Conservation (phyloP, 2,113 vertebrate genomes). For the Ia io region DNA sequence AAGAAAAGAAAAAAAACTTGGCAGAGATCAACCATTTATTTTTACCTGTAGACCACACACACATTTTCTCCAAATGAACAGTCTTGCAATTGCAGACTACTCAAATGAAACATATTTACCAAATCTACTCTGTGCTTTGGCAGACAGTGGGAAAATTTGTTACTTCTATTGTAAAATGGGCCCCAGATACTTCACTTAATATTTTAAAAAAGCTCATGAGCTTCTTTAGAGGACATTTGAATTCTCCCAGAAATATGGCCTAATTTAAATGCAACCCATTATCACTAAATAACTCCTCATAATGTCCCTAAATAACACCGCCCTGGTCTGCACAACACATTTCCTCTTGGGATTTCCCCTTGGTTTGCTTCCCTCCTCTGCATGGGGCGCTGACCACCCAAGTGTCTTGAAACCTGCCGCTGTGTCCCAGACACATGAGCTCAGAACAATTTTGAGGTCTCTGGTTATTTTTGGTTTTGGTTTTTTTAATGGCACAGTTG, state of each 20-base stretch:
- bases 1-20: neutral
- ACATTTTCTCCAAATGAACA: neutral
- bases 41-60: neutral
- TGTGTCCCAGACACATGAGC: neutral
- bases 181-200: neutral
- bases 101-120: neutral
- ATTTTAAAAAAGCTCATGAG: neutral
- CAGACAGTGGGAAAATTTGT: neutral
- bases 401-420: neutral
- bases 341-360: neutral
- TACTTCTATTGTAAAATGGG: neutral
- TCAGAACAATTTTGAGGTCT: constrained; percentile 32
- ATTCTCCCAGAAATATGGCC: neutral
- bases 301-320: neutral
- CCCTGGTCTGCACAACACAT: neutral
- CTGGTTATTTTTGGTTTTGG: neutral
- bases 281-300: neutral
- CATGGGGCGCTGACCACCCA: neutral
- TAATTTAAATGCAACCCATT: neutral
- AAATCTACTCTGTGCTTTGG: neutral
- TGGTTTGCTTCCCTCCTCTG: neutral
- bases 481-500: constrained; percentile 21
- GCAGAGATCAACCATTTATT: neutral
- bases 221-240: neutral
- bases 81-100: neutral